Evolutionary conservation across 2,797 vertebrate species (phyloP).

Genomic region (Sitta carolinensis): DNA sequence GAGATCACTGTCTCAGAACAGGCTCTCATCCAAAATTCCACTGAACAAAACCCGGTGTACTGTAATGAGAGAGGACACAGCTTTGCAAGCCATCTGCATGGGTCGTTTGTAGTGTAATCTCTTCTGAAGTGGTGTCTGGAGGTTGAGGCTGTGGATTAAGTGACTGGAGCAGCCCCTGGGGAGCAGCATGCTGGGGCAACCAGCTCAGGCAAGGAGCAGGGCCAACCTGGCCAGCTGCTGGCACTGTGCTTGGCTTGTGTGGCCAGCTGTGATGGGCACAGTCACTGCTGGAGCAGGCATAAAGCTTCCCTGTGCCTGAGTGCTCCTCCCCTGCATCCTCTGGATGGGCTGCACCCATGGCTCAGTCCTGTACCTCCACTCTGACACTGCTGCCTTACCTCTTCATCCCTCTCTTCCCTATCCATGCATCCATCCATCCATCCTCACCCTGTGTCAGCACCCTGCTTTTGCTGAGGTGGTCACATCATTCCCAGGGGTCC

Average conservation of each 20-base stretch:
- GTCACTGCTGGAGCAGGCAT: neutral
- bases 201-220: rapidly evolving
- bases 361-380: neutral
- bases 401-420: neutral
- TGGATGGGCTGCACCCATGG: neutral
- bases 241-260: neutral
- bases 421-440: no score
- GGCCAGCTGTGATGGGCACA: neutral
- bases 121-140: neutral
- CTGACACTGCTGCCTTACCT: neutral
- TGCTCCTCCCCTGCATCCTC: neutral
- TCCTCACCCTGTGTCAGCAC: neutral
- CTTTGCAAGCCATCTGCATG: neutral
- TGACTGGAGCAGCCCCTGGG: neutral
- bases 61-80: slow-evolving; percentile 19
- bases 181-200: neutral
- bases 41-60: neutral
- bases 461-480: neutral
- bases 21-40: slow-evolving; percentile 41
- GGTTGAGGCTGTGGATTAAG: neutral
- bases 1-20: neutral
- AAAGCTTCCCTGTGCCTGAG: neutral
- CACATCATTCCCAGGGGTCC: neutral
- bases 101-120: neutral
- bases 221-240: neutral